Percentiles rank a stretch among this genome's conserved stretches.
phyloP scores from a whole-genome alignment of 2,888 invertebrate genomes.

The Trachelus tabidus region DNA sequence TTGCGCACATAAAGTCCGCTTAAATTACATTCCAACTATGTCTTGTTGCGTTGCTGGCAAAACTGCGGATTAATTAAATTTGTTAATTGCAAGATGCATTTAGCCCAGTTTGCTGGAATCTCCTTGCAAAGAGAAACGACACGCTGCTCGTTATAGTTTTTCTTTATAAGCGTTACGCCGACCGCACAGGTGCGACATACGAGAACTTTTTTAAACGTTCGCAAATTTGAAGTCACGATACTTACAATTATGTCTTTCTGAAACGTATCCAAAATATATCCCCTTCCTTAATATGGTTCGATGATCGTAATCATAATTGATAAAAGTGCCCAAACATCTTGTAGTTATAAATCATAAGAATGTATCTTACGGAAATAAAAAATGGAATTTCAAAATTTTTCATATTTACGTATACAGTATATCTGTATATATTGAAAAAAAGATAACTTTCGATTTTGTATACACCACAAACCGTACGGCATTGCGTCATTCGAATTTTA shows the following conservation, averaged over 20 bases:
- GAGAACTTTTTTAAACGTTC: neutral
- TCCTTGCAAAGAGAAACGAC: constrained; percentile 2
- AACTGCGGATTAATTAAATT: constrained; percentile 63
- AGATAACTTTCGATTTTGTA: too few species aligned
- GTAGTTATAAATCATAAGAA: too few species aligned
- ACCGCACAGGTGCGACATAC: neutral
- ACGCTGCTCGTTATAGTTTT: neutral
- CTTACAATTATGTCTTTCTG: neutral
- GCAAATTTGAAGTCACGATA: neutral
- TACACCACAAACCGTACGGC: too few species aligned
- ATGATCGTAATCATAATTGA: neutral
- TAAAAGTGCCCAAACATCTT: neutral
- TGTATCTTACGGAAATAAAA: too few species aligned
- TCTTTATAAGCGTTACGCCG: neutral
- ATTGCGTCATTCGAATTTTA: too few species aligned
- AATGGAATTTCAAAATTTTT: too few species aligned
- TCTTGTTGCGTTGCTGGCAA: constrained; percentile 49
- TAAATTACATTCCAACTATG: constrained; percentile 56
- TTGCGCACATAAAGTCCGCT: constrained; percentile 37
- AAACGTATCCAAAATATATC: neutral
- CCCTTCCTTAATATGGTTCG: neutral
- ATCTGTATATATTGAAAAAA: too few species aligned
- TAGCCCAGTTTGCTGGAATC: constrained; percentile 33
- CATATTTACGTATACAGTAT: too few species aligned
- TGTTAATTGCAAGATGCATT: constrained; percentile 63